Evolutionary conservation across 2,113 vertebrate species (phyloP).

Genomic region (Tenrec ecaudatus): DNA sequence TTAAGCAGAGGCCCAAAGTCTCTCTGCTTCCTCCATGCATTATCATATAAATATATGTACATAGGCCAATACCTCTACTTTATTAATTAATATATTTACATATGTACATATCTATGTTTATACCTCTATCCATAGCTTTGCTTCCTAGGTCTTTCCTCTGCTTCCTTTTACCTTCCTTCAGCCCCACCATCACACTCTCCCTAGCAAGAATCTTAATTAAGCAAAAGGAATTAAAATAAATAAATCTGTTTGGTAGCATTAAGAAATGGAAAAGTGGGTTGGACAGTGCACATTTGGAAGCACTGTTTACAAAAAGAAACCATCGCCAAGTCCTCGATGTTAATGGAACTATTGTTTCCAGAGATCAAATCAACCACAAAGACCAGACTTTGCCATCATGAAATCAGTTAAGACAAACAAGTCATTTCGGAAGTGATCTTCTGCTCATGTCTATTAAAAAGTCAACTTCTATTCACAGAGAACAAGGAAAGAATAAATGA

Average conservation of each 20-base stretch:
- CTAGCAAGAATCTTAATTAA: neutral
- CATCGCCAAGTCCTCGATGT: too few species aligned
- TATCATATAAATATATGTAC: too few species aligned
- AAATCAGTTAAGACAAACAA: neutral
- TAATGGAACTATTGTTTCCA: neutral
- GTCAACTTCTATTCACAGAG: neutral
- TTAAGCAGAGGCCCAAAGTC: too few species aligned
- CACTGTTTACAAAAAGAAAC: neutral
- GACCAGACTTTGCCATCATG: neutral
- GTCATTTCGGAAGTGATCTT: neutral
- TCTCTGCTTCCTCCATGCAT: too few species aligned
- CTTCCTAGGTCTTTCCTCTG: too few species aligned
- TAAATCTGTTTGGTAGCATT: neutral
- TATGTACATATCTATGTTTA: too few species aligned
- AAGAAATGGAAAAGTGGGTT: neutral
- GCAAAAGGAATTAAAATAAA: neutral
- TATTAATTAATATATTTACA: too few species aligned
- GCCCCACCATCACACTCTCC: neutral
- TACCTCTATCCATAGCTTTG: too few species aligned
- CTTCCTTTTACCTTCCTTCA: too few species aligned
- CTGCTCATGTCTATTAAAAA: constrained; percentile 8
- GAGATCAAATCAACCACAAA: constrained; percentile 1
- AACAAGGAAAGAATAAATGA: neutral
- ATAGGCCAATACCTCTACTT: too few species aligned
- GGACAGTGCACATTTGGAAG: neutral